Percentiles rank a stretch among this genome's conserved stretches.
Conservation (phyloP, 2,888 invertebrate genomes). For the Oligia strigilis region DNA sequence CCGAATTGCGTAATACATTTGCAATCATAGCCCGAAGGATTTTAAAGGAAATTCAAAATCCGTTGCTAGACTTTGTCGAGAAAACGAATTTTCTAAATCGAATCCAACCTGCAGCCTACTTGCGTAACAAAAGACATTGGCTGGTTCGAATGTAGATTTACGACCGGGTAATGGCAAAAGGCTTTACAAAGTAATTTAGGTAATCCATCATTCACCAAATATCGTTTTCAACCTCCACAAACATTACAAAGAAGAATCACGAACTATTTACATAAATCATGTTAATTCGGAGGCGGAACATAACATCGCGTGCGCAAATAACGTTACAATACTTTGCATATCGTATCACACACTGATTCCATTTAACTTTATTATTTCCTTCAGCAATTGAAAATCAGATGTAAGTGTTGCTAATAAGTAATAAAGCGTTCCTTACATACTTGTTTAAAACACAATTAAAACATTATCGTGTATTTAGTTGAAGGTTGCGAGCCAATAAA, state of each 20-base stretch:
- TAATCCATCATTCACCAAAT: not conserved
- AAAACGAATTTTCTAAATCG: not conserved
- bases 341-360: slow-evolving; percentile 24
- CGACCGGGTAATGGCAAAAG: not conserved
- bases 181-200: not conserved
- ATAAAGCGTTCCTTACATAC: not conserved
- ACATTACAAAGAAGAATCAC: not conserved
- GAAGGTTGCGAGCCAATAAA: slow-evolving; percentile 37
- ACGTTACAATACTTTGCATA: slow-evolving; percentile 16
- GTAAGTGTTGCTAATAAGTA: slow-evolving; percentile 3
- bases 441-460: slow-evolving; percentile 35
- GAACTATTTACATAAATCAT: slow-evolving; percentile 11
- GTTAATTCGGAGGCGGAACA: not conserved
- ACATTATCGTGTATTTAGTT: slow-evolving; percentile 25
- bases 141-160: not conserved
- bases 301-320: slow-evolving; percentile 32
- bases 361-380: slow-evolving; percentile 46
- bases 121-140: not conserved
- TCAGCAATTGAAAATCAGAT: slow-evolving; percentile 7
- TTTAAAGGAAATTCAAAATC: not conserved
- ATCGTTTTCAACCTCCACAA: not conserved
- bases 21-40: not conserved
- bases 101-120: not conserved
- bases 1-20: not conserved
- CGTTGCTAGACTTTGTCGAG: not conserved